phyloP scores from a whole-genome alignment of 2,113 vertebrate genomes.

The Holacanthus passer region DNA sequence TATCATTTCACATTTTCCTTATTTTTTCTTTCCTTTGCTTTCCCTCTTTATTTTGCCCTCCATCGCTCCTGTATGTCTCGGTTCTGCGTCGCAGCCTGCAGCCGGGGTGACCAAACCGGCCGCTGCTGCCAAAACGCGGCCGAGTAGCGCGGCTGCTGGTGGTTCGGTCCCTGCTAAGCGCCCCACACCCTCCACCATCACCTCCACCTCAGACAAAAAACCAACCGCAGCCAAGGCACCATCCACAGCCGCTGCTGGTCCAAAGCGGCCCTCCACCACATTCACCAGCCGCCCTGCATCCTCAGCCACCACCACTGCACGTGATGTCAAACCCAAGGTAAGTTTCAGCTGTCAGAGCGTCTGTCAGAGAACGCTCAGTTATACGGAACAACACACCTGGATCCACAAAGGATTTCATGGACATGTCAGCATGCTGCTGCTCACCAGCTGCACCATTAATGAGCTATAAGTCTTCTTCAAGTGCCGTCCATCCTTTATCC shows the following conservation, averaged over 20 bases:
- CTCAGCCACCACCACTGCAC: constrained; percentile 54
- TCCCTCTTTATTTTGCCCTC: constrained; percentile 55
- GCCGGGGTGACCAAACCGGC: constrained; percentile 83
- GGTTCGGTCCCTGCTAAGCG: constrained; percentile 80
- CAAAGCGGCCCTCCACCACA: constrained; percentile 73
- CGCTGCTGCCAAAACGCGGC: constrained; percentile 84
- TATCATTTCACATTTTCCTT: constrained; percentile 67
- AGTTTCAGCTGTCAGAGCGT: constrained; percentile 57
- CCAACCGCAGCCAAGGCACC: constrained; percentile 81
- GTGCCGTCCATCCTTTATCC: background rate
- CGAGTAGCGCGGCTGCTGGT: constrained; percentile 62
- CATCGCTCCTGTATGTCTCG: constrained; percentile 73
- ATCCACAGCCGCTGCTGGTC: constrained; percentile 69
- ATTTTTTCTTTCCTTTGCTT: constrained; percentile 56
- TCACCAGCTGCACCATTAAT: background rate
- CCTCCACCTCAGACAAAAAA: constrained; percentile 85
- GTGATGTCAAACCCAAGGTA: constrained; percentile 90
- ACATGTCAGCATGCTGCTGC: background rate
- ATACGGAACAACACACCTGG: background rate
- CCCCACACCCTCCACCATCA: constrained; percentile 80
- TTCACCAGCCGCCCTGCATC: constrained; percentile 64
- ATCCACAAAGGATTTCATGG: background rate
- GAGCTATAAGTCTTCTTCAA: background rate
- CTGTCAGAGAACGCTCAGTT: background rate
- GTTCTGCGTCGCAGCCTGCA: constrained; percentile 81